These are phyloP conservation scores for Phoeniculus purpureus DNA, from an alignment of 2,797 vertebrate species.

Conservation along the genomic window DNA sequence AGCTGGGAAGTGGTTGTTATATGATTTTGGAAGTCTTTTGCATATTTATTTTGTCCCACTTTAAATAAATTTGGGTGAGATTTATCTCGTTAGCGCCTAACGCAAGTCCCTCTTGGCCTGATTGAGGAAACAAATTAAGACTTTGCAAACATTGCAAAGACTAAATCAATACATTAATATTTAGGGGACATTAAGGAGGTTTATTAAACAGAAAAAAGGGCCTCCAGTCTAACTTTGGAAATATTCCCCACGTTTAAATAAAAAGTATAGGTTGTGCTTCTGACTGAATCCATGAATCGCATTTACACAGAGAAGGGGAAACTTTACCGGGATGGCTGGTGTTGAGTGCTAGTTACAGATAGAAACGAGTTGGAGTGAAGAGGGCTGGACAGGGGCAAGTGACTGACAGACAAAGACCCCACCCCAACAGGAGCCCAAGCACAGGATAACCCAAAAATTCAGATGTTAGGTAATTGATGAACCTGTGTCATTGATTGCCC, in stretches of 20 bases:
- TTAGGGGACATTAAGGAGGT: constrained; percentile 73
- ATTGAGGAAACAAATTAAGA: constrained; percentile 79
- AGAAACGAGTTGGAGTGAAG: rapidly evolving
- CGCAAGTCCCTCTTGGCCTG: constrained; percentile 69
- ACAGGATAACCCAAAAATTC: background rate
- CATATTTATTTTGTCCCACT: constrained; percentile 78
- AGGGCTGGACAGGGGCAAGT: background rate
- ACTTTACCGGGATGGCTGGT: background rate
- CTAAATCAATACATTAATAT: constrained; percentile 79
- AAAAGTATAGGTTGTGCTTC: constrained; percentile 46
- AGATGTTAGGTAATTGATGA: no score
- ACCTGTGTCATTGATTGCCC: rapidly evolving
- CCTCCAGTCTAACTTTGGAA: constrained; percentile 63
- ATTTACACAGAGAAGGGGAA: background rate
- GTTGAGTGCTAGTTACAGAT: rapidly evolving
- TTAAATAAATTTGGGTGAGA: constrained; percentile 76
- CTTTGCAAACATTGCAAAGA: constrained; percentile 73
- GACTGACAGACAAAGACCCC: rapidly evolving
- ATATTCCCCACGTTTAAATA: constrained; percentile 61
- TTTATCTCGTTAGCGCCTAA: constrained; percentile 78
- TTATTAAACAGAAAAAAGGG: constrained; percentile 72
- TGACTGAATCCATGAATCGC: constrained; percentile 36
- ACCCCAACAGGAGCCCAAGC: background rate
- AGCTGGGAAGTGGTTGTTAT: constrained; percentile 69
- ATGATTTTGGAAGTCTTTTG: constrained; percentile 71